Percentiles rank a stretch among this genome's conserved stretches.
These are phyloP conservation scores for Cygnus olor DNA, from an alignment of 2,797 vertebrate species.

Conservation along the genomic window DNA sequence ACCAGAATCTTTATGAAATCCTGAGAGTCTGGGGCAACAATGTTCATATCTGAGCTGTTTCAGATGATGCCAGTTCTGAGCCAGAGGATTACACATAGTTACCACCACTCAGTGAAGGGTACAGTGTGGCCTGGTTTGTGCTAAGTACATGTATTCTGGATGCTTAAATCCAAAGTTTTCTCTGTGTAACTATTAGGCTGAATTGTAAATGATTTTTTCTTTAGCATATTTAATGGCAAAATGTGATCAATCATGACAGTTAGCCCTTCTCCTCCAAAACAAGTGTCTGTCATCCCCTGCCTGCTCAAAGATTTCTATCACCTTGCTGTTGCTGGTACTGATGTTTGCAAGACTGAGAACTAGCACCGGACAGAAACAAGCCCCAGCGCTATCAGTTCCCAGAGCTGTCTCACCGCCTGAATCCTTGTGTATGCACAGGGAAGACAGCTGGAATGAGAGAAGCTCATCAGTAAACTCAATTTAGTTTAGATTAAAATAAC, in stretches of 20 bases:
- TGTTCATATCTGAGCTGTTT: background rate
- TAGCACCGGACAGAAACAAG: fast-evolving
- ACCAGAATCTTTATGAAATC: background rate
- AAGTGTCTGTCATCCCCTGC: background rate
- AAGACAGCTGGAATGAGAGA: background rate
- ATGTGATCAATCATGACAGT: background rate
- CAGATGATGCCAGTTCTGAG: background rate
- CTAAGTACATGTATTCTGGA: background rate
- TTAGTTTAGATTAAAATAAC: background rate
- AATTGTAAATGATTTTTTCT: background rate
- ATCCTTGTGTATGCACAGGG: background rate
- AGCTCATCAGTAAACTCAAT: background rate
- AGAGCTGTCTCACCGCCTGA: background rate
- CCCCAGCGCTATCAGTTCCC: background rate
- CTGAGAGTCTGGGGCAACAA: background rate
- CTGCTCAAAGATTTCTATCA: background rate
- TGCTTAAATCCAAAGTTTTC: background rate
- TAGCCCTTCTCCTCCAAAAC: background rate
- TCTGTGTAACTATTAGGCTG: background rate
- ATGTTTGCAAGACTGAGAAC: background rate
- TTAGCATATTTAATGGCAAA: background rate
- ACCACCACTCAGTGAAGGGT: background rate
- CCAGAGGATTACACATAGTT: background rate
- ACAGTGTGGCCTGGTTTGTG: background rate
- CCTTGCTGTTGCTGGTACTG: background rate